These are phyloP conservation scores for Biston stratarius DNA, from an alignment of 2,888 invertebrate species.

Conservation along the genomic window DNA sequence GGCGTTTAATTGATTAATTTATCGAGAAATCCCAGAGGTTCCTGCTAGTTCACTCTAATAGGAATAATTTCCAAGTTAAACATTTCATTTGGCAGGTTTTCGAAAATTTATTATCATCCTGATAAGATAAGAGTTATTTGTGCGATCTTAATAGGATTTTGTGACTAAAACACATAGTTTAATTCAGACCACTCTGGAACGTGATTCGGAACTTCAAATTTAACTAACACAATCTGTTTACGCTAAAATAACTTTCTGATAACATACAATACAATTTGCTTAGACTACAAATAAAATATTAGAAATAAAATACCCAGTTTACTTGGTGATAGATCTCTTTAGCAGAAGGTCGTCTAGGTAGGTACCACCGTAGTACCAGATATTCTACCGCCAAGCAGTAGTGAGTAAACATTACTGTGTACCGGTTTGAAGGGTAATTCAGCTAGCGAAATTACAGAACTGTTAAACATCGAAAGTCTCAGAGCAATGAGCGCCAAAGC, in stretches of 20 bases:
- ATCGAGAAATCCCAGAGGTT: neutral
- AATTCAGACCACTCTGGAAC: neutral
- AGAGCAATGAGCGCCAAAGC: no score
- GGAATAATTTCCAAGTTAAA: neutral
- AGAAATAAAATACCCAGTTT: no score
- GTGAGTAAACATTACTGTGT: no score
- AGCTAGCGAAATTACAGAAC: no score
- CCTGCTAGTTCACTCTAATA: neutral
- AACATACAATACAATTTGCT: no score
- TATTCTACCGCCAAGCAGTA: no score
- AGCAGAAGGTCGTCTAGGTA: no score
- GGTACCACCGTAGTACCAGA: no score
- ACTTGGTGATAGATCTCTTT: no score
- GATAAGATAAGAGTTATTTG: conserved; percentile 37
- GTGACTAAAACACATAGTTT: conserved; percentile 25
- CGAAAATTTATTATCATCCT: conserved; percentile 35
- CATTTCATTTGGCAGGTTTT: conserved; percentile 15
- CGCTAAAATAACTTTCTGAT: neutral
- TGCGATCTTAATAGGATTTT: conserved; percentile 25
- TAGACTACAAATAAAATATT: no score
- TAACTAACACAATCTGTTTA: neutral
- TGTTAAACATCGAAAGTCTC: no score
- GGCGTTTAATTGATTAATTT: neutral
- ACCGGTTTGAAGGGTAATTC: no score
- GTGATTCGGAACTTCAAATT: neutral